Percentiles rank a stretch among this genome's conserved stretches.
phyloP scores from a whole-genome alignment of 2,113 vertebrate species.

The Lepisosteus osseus region DNA sequence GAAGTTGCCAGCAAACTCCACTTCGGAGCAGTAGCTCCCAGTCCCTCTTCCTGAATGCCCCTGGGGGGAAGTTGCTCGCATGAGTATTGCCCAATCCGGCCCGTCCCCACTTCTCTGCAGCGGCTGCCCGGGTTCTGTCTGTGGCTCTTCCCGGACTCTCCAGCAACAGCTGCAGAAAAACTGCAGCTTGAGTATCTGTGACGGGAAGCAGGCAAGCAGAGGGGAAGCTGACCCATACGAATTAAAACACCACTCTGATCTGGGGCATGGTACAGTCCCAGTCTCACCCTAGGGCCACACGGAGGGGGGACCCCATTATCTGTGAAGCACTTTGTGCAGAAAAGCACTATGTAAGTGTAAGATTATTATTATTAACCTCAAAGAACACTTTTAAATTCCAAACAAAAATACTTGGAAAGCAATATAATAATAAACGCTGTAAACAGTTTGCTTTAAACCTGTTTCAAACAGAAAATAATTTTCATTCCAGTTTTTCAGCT shows the following conservation, averaged over 20 bases:
- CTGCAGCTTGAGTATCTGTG: neutral
- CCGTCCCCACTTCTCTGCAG: neutral
- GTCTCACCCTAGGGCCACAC: neutral
- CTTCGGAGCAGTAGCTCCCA: neutral
- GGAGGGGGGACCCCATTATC: too few relatives aligned
- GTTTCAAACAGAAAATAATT: too few relatives aligned
- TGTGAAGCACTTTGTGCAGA: too few relatives aligned
- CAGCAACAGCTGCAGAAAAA: neutral
- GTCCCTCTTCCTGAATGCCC: neutral
- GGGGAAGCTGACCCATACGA: neutral
- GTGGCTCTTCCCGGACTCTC: neutral
- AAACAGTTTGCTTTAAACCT: too few relatives aligned
- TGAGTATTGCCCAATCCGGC: neutral
- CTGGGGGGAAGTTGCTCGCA: neutral
- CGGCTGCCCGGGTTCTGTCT: neutral
- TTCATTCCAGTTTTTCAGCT: too few relatives aligned
- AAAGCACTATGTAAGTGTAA: neutral
- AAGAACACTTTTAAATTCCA: too few relatives aligned
- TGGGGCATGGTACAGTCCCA: neutral
- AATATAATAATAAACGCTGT: too few relatives aligned
- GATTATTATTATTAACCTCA: neutral
- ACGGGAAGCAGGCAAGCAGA: neutral
- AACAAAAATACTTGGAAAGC: too few relatives aligned
- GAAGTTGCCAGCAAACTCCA: too few relatives aligned
- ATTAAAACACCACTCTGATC: neutral